Evolutionary conservation across 92 coral and sea anemone genomes (phyloP), one percentile per base, ranked within the genome.

Genomic region (Chrysogorgia sp.): DNA sequence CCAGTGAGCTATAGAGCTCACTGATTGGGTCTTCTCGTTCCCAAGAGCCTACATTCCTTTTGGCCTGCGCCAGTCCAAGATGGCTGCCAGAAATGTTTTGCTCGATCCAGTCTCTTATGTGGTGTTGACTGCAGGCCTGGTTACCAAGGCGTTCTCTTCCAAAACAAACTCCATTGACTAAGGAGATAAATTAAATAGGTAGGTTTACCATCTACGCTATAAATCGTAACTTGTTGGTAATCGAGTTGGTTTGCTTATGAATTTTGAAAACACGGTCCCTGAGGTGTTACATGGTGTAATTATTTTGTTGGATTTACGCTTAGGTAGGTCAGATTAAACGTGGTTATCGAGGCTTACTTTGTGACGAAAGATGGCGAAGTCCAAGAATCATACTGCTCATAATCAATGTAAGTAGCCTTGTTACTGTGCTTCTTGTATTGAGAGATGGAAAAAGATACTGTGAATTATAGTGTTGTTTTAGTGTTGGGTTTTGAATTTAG

Each of bases 341-440:
- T 8, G 49, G 12, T 53, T 71, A n/a, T 68, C 25, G 76, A 35
- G 12, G 61, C 74, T 64, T 43, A 77, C 67, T 48, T 60, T 67
- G 24, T 69, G 64, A 81, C 40, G 32, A 1, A 77, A 59, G 70
- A 94, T 94, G 98, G 98, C 98, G 63, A 94, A 94, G 92, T 94
- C 98, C 41, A 94, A 94, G 87, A 94, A 94, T 82, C 98, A 94
- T 63, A 94, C 98, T 23, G 92, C 92, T 76, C 97, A 94, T 80
- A 94, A 94, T 76, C 98, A 94, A 86, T 93, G 98, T 94, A 58
- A 19, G 50, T 28, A 61, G 29, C n/a, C 5, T 5, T 37, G 12
- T 37, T 4, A 37, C 5, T 12, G 6, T 12, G 6, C 12, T 37
- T 37, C 43, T 37, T 37, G 43, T 4, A 4, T 5, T 37, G 43